Evolutionary conservation across 1,140 invertebrate genomes (phyloP).

Genomic region (Zaprionus camerounensis): DNA sequence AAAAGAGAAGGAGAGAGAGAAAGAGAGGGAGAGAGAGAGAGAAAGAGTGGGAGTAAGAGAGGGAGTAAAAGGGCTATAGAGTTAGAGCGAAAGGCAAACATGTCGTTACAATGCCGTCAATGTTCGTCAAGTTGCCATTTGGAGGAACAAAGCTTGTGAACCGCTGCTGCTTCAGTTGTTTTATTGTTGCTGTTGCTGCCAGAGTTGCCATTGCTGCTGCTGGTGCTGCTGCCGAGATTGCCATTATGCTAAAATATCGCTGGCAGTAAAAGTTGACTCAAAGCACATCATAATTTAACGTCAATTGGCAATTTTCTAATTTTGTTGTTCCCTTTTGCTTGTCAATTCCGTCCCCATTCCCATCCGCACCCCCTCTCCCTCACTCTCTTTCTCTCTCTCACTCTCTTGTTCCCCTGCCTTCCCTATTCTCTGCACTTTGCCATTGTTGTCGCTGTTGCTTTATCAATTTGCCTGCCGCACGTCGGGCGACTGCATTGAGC

Average conservation of each 20-base stretch:
- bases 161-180: slow-evolving; percentile 4
- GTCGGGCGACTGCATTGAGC: slow-evolving; percentile 15
- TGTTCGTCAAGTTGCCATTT: slow-evolving; percentile 24
- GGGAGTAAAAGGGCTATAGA: background rate
- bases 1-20: background rate
- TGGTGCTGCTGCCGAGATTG: slow-evolving; percentile 22
- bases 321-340: slow-evolving; percentile 40
- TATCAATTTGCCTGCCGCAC: slow-evolving; percentile 51
- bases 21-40: no score
- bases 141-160: slow-evolving; percentile 2
- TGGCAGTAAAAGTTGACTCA: slow-evolving; percentile 50
- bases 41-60: no score
- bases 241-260: slow-evolving; percentile 39
- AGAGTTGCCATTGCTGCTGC: slow-evolving; percentile 7
- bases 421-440: background rate
- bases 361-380: background rate
- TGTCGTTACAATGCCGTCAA: slow-evolving; percentile 19
- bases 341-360: slow-evolving; percentile 10
- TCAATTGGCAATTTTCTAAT: slow-evolving; percentile 71
- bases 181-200: slow-evolving; percentile 6
- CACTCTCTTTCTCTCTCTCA: background rate
- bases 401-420: slow-evolving; percentile 16
- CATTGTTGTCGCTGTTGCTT: slow-evolving; percentile 36
- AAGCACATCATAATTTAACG: slow-evolving; percentile 62
- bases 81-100: background rate